Conservation (phyloP, 2,888 invertebrate genomes). For the Drosophila pseudotalamancana region DNA sequence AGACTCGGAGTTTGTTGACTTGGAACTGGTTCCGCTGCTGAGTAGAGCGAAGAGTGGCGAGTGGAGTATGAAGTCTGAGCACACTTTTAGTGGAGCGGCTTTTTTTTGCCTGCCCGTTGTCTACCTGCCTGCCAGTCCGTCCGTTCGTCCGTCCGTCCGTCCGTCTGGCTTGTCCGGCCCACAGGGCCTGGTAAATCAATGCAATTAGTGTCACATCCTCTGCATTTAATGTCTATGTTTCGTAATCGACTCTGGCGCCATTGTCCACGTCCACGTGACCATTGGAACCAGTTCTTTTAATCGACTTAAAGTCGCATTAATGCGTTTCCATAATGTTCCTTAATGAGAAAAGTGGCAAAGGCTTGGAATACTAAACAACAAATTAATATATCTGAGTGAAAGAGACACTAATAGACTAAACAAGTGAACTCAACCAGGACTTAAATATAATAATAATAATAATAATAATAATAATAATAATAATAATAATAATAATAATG, state of each 20-base stretch:
- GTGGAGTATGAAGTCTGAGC: not conserved
- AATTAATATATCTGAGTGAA: too few species aligned
- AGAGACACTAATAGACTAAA: too few species aligned
- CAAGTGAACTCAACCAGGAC: too few species aligned
- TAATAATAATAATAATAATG: too few species aligned
- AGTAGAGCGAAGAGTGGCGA: not conserved
- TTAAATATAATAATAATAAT: too few species aligned
- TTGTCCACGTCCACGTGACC: not conserved
- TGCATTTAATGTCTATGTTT: conserved; percentile 77
- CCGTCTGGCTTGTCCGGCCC: conserved; percentile 14
- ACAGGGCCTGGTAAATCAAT: conserved; percentile 71
- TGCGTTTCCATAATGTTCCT: too few species aligned
- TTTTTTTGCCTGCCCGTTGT: conserved; percentile 34
- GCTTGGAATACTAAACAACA: too few species aligned
- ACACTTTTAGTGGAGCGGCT: conserved; percentile 9
- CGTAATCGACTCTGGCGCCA: conserved; percentile 74
- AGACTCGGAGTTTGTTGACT: conserved; percentile 45
- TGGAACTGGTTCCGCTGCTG: conserved; percentile 31
- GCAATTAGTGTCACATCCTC: conserved; percentile 79
- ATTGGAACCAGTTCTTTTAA: conserved; percentile 43
- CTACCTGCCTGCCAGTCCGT: conserved; percentile 1
- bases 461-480: too few species aligned
- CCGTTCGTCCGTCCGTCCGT: conserved; percentile 2
- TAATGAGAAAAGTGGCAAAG: too few species aligned
- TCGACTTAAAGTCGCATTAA: conserved; percentile 9